phyloP scores from a whole-genome alignment of 2,113 vertebrate genomes.

The Salminus brasiliensis region DNA sequence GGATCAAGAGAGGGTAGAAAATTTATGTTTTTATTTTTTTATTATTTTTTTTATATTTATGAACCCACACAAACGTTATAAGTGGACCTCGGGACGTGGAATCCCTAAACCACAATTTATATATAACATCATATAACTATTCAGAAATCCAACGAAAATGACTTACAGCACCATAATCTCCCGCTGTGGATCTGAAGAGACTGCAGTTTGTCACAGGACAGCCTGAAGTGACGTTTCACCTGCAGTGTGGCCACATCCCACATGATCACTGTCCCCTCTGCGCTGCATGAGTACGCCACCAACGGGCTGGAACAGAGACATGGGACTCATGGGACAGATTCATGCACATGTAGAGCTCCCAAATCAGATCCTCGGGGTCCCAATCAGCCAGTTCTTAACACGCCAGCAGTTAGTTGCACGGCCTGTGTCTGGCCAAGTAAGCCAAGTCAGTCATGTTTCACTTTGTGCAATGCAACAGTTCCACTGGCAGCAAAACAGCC shows the following conservation, averaged over 20 bases:
- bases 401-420: neutral
- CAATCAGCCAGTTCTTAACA: neutral
- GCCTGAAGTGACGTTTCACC: conserved; percentile 79
- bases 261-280: conserved; percentile 83
- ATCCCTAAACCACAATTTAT: too few relatives aligned
- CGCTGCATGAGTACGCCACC: conserved; percentile 89
- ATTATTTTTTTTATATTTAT: too few relatives aligned
- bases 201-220: conserved; percentile 77
- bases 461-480: too few relatives aligned
- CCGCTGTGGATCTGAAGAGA: conserved; percentile 73
- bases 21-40: too few relatives aligned
- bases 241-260: conserved; percentile 88
- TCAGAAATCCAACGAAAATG: too few relatives aligned
- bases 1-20: too few relatives aligned
- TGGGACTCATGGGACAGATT: neutral
- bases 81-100: too few relatives aligned
- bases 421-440: too few relatives aligned
- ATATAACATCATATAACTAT: too few relatives aligned
- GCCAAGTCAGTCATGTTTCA: neutral
- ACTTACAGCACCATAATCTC: conserved; percentile 91
- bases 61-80: too few relatives aligned
- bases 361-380: neutral
- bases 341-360: neutral
- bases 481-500: too few relatives aligned
- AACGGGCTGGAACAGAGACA: conserved; percentile 59